Evolutionary conservation across 2,888 invertebrate species (phyloP), one percentile per base, ranked within the genome.

Genomic region (Rhagonycha fulva): DNA sequence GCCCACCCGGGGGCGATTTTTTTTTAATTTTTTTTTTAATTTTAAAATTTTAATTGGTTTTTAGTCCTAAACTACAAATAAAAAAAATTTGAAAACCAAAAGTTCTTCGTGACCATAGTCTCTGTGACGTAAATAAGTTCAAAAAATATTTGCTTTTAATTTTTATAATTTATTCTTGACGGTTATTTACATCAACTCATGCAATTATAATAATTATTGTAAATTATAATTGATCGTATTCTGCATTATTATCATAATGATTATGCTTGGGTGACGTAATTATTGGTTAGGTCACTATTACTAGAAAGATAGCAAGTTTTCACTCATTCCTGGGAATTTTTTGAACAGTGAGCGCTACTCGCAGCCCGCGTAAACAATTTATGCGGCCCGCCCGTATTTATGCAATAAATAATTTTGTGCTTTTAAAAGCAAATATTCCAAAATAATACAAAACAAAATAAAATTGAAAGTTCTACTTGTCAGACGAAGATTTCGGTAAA

Each of bases 1-100:
- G 95, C 93, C 96, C 95, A 95, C 95, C 95, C 95, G 95, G 95
- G 95, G 95, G 62, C 62, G 62, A 23, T 19, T 62, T 19, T 62
- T 62, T 62, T 62, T 62, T 62, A 12, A 2, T 7, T 47, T 47
- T n/a, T 47, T 7, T n/a, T 26, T 0, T 3, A 26, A 26, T 4
- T 4, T 7, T 7, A 7, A 26, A 26, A 7, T 26, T 26, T 26
- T 3, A 26, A 26, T 26, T 7, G 5, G 2, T 26, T 26, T 26
- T 4, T 7, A 4, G 4, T 32, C 2, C 32, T 32, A 10, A 2
- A 1, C 10, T 2, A 12, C 4, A 4, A 12, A 0, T 4, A 12
- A 12, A 32, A 32, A 5, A 12, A 32, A 7, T 26, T 26, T 26
- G 2, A 47, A 47, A 47, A 47, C 2, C 5, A 0, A n/a, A 47